phyloP scores from a whole-genome alignment of 2,888 invertebrate species.

The Trachelus iudaicus region DNA sequence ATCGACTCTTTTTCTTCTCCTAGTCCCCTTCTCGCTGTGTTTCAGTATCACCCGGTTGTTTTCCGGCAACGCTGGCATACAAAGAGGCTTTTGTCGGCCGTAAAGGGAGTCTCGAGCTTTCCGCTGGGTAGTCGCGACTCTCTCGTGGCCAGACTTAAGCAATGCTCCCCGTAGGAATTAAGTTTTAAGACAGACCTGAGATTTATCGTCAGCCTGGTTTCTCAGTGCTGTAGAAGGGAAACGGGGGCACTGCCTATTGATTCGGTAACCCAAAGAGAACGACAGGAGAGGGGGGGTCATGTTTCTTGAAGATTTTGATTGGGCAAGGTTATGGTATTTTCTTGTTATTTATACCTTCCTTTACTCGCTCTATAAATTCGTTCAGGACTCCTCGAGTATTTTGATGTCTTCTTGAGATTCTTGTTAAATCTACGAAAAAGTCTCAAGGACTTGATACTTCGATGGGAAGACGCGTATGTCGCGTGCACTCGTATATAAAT shows the following conservation, averaged over 20 bases:
- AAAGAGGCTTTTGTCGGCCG: conserved; percentile 30
- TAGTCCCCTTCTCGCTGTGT: neutral
- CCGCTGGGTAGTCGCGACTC: conserved; percentile 15
- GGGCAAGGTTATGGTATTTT: neutral
- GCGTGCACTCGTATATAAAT: neutral
- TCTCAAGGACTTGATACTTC: neutral
- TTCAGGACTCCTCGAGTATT: neutral
- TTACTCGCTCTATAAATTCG: neutral
- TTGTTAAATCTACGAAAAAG: neutral
- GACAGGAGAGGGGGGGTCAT: neutral
- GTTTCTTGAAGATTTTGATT: neutral
- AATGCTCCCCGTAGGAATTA: conserved; percentile 37
- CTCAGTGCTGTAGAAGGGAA: neutral
- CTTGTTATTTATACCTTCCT: neutral
- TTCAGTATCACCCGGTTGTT: conserved; percentile 14
- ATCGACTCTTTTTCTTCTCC: conserved; percentile 17
- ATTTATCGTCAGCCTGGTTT: conserved; percentile 36
- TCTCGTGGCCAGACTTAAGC: neutral
- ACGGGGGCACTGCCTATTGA: neutral
- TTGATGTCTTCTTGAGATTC: neutral
- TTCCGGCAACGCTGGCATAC: conserved; percentile 26
- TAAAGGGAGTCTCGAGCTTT: conserved; percentile 31
- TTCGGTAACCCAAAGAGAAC: neutral
- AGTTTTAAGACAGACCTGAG: conserved; percentile 48
- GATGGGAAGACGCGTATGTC: neutral